phyloP scores from a whole-genome alignment of 37 sponge, comb jelly and placozoan species.

The Spongia lamella region DNA sequence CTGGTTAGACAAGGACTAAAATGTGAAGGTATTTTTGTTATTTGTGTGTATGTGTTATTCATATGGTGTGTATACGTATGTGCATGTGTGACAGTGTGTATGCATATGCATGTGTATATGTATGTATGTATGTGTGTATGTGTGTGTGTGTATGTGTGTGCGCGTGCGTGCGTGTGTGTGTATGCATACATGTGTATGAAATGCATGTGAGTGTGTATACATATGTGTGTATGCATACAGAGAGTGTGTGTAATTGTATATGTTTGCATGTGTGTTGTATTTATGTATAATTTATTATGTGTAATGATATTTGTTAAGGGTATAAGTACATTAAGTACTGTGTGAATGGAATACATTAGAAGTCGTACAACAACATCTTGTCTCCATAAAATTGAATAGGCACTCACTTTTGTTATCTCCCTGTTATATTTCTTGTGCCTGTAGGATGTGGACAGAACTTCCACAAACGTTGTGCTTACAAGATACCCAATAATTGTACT shows the following conservation, averaged over 20 bases:
- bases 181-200: not conserved
- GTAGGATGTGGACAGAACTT: slow-evolving; percentile 84
- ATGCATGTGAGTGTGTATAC: too few relatives aligned
- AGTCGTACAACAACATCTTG: too few relatives aligned
- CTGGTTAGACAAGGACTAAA: slow-evolving; percentile 88
- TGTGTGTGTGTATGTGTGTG: slow-evolving; percentile 1
- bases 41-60: slow-evolving; percentile 9
- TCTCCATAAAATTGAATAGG: too few relatives aligned
- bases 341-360: too few relatives aligned
- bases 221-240: too few relatives aligned
- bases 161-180: not conserved
- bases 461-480: slow-evolving; percentile 91
- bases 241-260: too few relatives aligned
- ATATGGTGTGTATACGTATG: not conserved
- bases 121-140: not conserved
- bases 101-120: not conserved
- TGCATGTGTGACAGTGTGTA: not conserved
- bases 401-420: too few relatives aligned
- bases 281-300: too few relatives aligned
- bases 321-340: too few relatives aligned
- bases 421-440: not conserved
- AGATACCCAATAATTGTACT: slow-evolving; percentile 86
- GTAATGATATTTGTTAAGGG: too few relatives aligned
- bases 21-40: slow-evolving; percentile 88
- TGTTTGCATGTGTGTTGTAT: too few relatives aligned